Conservation (phyloP, 2,888 invertebrate genomes). For the Horisme vitalbata region DNA sequence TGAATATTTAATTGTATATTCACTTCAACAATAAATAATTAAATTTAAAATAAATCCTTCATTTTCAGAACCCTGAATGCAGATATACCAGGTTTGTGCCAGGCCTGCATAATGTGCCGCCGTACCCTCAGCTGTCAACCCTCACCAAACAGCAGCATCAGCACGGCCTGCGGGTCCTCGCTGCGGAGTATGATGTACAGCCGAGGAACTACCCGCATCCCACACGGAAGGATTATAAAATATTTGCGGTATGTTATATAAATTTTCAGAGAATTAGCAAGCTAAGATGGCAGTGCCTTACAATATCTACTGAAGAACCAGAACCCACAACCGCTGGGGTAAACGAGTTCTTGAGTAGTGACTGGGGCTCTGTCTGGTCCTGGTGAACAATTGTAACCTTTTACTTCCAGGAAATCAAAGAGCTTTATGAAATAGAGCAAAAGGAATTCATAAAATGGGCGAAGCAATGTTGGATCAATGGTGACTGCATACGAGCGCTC, state of each 20-base stretch:
- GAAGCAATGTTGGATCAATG: slow-evolving; percentile 52
- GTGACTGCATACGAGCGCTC: slow-evolving; percentile 58
- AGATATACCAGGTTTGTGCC: slow-evolving; percentile 46
- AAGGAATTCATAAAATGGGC: slow-evolving; percentile 67
- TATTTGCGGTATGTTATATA: slow-evolving; percentile 61
- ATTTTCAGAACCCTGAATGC: slow-evolving; percentile 34
- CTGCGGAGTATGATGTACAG: slow-evolving; percentile 47
- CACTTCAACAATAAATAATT: no score
- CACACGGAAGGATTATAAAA: slow-evolving; percentile 45
- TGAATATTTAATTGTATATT: no score
- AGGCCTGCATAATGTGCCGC: slow-evolving; percentile 33
- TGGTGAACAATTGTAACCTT: neutral
- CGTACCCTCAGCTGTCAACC: slow-evolving; percentile 54
- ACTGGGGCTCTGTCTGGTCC: no score
- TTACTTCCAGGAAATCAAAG: slow-evolving; percentile 50
- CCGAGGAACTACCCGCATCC: slow-evolving; percentile 44
- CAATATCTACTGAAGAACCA: no score
- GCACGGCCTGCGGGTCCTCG: slow-evolving; percentile 57
- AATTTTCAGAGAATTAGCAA: no score
- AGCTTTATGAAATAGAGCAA: slow-evolving; percentile 58
- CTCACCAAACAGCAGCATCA: slow-evolving; percentile 52
- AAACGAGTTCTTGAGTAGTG: no score
- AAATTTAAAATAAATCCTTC: no score
- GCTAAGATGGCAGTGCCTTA: no score
- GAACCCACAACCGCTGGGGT: no score